Percentiles rank a stretch among this genome's conserved stretches.
Conservation (phyloP, 1,140 invertebrate genomes). For the Armadillidium nasatum region DNA sequence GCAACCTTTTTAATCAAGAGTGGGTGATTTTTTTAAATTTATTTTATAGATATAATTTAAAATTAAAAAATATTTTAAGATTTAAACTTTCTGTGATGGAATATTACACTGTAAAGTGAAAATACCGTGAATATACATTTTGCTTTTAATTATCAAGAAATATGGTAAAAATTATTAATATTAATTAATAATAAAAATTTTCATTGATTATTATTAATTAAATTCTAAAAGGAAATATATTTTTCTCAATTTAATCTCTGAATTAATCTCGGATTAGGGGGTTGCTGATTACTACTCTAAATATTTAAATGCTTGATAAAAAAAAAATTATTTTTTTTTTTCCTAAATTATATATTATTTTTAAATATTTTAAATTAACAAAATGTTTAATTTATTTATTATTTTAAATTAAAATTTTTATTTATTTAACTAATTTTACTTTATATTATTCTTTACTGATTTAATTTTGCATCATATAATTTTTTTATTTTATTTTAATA, state of each 20-base stretch:
- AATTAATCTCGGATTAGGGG: not conserved
- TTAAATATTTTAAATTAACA: not conserved
- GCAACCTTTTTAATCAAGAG: too few relatives aligned
- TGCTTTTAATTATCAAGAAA: not conserved
- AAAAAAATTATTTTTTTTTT: not conserved
- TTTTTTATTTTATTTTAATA: too few relatives aligned
- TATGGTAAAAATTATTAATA: not conserved
- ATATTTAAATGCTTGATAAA: not conserved
- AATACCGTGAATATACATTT: too few relatives aligned
- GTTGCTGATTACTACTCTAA: not conserved
- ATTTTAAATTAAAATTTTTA: not conserved
- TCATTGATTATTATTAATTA: too few relatives aligned
- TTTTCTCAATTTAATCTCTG: not conserved
- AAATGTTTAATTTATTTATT: not conserved
- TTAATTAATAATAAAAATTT: too few relatives aligned
- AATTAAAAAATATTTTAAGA: too few relatives aligned
- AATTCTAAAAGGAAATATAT: not conserved
- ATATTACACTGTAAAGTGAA: too few relatives aligned
- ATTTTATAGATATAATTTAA: too few relatives aligned
- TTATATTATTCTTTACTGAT: too few relatives aligned
- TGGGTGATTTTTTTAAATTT: too few relatives aligned
- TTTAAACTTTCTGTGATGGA: too few relatives aligned
- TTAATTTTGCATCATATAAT: too few relatives aligned
- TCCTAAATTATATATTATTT: not conserved
- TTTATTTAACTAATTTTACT: not conserved